phyloP scores from a whole-genome alignment of 2,113 vertebrate species.

The human region GRCh38 chr22:38862001-38862500 shows the following conservation, averaged over 20 bases:
- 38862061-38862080: neutral
- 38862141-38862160: neutral
- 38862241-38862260: neutral
- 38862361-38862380: neutral
- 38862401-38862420: constrained; percentile 67
- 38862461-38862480: constrained; percentile 5
- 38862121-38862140: neutral
- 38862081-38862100: neutral
- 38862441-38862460: constrained; percentile 62
- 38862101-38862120: neutral
- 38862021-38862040: constrained; percentile 27
- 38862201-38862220: neutral
- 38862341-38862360: constrained; percentile 45
- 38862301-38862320: neutral
- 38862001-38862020: constrained; percentile 60
- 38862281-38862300: neutral
- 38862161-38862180: neutral
- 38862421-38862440: constrained; percentile 33
- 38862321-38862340: neutral
- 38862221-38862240: neutral
- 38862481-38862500: constrained; percentile 10
- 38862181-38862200: neutral
- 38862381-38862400: neutral
- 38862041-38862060: neutral
- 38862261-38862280: neutral